Conservation (phyloP, 1,140 invertebrate species). For the Aphelenchoides avenae region DNA sequence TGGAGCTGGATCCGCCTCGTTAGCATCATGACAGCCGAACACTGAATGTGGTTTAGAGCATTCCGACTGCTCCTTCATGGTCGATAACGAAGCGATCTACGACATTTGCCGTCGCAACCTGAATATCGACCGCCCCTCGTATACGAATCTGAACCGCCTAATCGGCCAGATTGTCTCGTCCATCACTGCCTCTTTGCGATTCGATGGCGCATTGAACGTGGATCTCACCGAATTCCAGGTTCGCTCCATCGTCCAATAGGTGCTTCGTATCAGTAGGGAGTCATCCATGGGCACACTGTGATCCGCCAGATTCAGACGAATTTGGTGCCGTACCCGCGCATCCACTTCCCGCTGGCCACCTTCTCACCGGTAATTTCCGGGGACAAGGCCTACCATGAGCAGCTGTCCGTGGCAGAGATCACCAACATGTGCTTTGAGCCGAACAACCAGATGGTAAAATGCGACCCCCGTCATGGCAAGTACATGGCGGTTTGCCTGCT, state of each 20-base stretch:
- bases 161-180: slow-evolving; percentile 81
- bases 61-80: slow-evolving; percentile 57
- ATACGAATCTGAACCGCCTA: slow-evolving; percentile 66
- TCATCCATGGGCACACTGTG: too few species aligned
- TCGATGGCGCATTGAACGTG: slow-evolving; percentile 81
- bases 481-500: slow-evolving; percentile 77
- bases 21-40: slow-evolving; percentile 55
- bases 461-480: slow-evolving; percentile 62
- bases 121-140: slow-evolving; percentile 69
- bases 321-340: slow-evolving; percentile 77
- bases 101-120: slow-evolving; percentile 81
- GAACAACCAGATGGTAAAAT: slow-evolving; percentile 78
- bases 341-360: slow-evolving; percentile 67
- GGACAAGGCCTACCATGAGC: slow-evolving; percentile 68
- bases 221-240: slow-evolving; percentile 81
- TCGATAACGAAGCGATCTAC: slow-evolving; percentile 82
- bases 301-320: slow-evolving; percentile 71
- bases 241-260: background rate
- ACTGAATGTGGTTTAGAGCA: slow-evolving; percentile 44
- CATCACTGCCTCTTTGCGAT: slow-evolving; percentile 79
- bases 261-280: background rate
- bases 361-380: slow-evolving; percentile 58
- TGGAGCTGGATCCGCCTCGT: slow-evolving; percentile 58
- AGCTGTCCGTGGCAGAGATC: slow-evolving; percentile 73
- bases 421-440: slow-evolving; percentile 78